A percentile compares a stretch with the other conserved stretches of the same genome.
These are phyloP conservation scores for Blera fallax DNA, from an alignment of 2,888 invertebrate species.

Conservation along the genomic window DNA sequence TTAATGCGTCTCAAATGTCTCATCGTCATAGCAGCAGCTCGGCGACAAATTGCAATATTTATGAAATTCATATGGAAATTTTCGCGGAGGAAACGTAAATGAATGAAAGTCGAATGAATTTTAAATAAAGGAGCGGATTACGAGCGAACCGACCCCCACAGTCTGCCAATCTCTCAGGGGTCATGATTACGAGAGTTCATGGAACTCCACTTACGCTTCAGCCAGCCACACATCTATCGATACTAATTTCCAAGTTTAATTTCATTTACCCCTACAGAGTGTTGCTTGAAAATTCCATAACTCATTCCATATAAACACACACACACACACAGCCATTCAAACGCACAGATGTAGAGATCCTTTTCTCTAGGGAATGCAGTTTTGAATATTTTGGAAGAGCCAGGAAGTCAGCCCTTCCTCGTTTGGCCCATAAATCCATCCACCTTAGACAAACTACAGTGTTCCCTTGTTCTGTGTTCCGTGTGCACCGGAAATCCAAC, in stretches of 20 bases:
- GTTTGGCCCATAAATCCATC: constrained; percentile 66
- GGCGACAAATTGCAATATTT: constrained; percentile 61
- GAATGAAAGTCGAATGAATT: constrained; percentile 29
- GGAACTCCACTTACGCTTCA: constrained; percentile 35
- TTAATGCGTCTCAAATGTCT: constrained; percentile 21
- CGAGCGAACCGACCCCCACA: background rate
- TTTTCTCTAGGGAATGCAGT: constrained; percentile 50
- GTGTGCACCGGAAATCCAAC: constrained; percentile 46
- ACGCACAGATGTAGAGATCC: background rate
- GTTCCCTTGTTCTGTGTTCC: background rate
- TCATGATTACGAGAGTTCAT: constrained; percentile 56
- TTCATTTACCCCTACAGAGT: constrained; percentile 33
- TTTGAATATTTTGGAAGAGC: constrained; percentile 58
- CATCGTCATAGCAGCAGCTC: constrained; percentile 6
- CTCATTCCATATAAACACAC: constrained; percentile 15
- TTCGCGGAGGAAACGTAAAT: background rate
- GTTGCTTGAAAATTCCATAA: constrained; percentile 46
- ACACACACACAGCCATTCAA: background rate
- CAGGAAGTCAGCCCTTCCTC: constrained; percentile 42
- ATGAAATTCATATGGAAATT: constrained; percentile 48
- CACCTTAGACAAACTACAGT: constrained; percentile 44
- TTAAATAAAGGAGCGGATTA: constrained; percentile 23
- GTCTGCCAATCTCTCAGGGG: constrained; percentile 17
- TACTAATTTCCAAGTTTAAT: constrained; percentile 69
- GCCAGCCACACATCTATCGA: constrained; percentile 33